Percentiles rank a stretch among this genome's conserved stretches.
Conservation (phyloP, 2,797 vertebrate genomes). For the Ataeniobius toweri region DNA sequence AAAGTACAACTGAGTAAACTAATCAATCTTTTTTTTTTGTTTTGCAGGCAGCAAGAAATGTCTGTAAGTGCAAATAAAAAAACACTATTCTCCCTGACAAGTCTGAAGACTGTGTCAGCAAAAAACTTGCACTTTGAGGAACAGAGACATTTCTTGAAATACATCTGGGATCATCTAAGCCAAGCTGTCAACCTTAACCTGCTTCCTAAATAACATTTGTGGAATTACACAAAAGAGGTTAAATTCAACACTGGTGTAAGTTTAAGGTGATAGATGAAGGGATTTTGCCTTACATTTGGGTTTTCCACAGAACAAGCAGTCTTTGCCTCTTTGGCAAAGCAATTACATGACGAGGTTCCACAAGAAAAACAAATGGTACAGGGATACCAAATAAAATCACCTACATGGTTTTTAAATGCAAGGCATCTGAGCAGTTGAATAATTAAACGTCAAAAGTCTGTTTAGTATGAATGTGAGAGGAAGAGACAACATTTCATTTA, state of each 20-base stretch:
- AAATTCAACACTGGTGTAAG: neutral
- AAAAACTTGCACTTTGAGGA: neutral
- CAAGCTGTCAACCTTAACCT: neutral
- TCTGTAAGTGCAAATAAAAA: neutral
- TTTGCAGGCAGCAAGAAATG: neutral
- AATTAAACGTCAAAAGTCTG: neutral
- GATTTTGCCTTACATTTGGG: conserved; percentile 23
- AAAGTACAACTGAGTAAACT: neutral
- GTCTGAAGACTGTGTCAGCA: neutral
- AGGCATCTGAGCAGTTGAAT: neutral
- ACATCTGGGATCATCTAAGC: neutral
- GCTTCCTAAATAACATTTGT: neutral
- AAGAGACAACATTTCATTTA: neutral
- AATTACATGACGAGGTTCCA: conserved; percentile 12
- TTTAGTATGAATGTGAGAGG: neutral
- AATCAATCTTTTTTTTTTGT: neutral
- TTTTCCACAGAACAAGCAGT: conserved; percentile 22
- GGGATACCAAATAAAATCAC: neutral
- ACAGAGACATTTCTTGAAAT: neutral
- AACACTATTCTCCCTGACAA: neutral
- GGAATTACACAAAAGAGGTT: neutral
- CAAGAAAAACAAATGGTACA: conserved; percentile 20
- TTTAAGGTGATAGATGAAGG: conserved; percentile 12
- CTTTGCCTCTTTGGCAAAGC: conserved; percentile 18
- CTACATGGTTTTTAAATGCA: neutral